Evolutionary conservation across 1,140 invertebrate species (phyloP), one percentile per base, ranked within the genome.

Genomic region (Agrilus planipennis): DNA sequence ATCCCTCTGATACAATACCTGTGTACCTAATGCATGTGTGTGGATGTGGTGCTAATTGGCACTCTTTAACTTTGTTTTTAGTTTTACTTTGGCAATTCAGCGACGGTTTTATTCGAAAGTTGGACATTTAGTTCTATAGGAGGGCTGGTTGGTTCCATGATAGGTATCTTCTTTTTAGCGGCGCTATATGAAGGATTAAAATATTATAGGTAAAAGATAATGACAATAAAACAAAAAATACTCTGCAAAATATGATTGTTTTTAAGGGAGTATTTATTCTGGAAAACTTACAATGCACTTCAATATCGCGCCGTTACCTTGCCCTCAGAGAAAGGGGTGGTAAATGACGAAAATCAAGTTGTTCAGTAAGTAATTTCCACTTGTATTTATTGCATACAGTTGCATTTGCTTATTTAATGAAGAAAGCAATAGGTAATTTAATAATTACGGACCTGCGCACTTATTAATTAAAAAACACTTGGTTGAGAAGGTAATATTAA

Each of bases 161-260:
- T 92, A 29, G 85, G 78, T 19, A 84, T 93, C 25, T 83, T 92
- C 54, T 69, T 92, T 27, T 75, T 91, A 60, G 85, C 81, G 0
- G 70, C 86, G 7, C 66, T 92, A 12, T 94, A 93, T 58, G 90
- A 94, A 65, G 88, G 86, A 11, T 70, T 94, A 0, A 94, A 94
- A 63, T 90, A 88, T 65, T 90, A 86, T 54, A 76, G 73, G 68
- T 71, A 49, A 53, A 21, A 23, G 23, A 21, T 27, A 34, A 16
- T 18, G 11, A 39, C 32, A 7, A 9, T 31, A 34, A 28, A 12
- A 45, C 22, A n/a, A 34, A 25, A 25, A 11, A 6, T 25, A 25
- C 22, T 7, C 5, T 7, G 22, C 32, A 19, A 23, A 35, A 34
- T 43, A 18, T 47, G 46, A 42, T 34, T 49, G 51, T 38, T 42